Evolutionary conservation across 37 sponge, comb jelly and placozoan species (phyloP), one percentile per base, ranked within the genome.

Genomic region (Tethya wilhelma): DNA sequence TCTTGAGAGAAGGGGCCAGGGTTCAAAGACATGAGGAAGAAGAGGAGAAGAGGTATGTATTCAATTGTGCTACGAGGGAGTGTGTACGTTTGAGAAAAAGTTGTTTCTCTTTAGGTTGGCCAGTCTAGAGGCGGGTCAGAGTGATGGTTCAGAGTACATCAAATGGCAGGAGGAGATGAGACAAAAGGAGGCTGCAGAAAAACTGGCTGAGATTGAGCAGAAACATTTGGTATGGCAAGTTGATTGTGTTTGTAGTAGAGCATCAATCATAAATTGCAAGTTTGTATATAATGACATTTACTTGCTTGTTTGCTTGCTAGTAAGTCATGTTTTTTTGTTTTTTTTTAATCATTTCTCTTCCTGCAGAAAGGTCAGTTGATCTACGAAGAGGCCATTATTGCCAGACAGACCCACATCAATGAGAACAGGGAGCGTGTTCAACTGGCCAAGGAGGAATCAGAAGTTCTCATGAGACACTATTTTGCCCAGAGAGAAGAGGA

Each of bases 311-410:
- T n/a, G n/a, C n/a, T 55, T 42, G 14, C 66, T 69, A 14, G 14
- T 49, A 19, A 49, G 9, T 19, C 53, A 49, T 49, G 14, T 9
- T 49, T 9, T 49, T 14, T 19, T 49, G 14, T 19, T 49, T 9
- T 19, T 49, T 14, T 14, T 19, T 49, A 49, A 49, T 49, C 9
- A 33, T 0, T 78, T 20, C 59, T 30, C 71, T 73, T 26, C 19
- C 46, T 59, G 2, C 68, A 93, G 93, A 88, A 90, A 38, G 96
- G 96, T 0, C 86, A 86, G 42, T 38, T 98, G 38, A 96, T 90
- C 73, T 91, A 96, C 62, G 98, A 98, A 66, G 98, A 96, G 59
- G 98, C 98, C 3, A 98, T 96, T 64, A 84, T 98, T 56, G 94
- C 98, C 12, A 90, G 74, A 43, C 91, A 93, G 86, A 83, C 56